Evolutionary conservation across 2,888 invertebrate species (phyloP).

Genomic region (Hetaerina titia): DNA sequence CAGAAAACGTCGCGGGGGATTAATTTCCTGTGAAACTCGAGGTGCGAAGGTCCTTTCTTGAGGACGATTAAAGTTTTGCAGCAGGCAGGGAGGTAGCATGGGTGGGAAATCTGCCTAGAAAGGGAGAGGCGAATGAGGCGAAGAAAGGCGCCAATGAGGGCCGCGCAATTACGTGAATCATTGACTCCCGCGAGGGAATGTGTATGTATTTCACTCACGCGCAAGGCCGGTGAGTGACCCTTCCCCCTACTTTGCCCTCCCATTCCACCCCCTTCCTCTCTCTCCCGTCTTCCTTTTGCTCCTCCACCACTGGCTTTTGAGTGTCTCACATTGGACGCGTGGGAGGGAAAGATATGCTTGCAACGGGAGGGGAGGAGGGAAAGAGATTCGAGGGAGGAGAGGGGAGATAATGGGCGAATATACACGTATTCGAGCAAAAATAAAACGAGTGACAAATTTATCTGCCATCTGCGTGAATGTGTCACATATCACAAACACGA

Average conservation of each 20-base stretch:
- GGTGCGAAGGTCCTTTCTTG: background rate
- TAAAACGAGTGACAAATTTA: background rate
- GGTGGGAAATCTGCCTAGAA: background rate
- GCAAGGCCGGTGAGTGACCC: conserved; percentile 34
- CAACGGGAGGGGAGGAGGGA: too few species aligned
- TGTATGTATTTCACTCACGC: conserved; percentile 22
- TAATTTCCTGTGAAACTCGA: background rate
- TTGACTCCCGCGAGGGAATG: background rate
- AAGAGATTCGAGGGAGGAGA: too few species aligned
- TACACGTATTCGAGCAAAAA: background rate
- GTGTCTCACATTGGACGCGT: background rate
- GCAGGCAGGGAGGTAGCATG: background rate
- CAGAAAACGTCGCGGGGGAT: background rate
- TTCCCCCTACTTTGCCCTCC: background rate
- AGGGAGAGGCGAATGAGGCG: background rate
- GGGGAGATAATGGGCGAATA: background rate
- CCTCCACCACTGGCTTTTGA: background rate
- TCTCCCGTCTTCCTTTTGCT: background rate
- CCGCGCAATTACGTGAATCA: conserved; percentile 35
- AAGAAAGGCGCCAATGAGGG: conserved; percentile 16
- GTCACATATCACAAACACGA: background rate
- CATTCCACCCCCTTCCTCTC: background rate
- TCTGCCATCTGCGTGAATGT: background rate
- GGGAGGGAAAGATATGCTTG: background rate
- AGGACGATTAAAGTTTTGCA: background rate